phyloP scores from a whole-genome alignment of 2,797 vertebrate species.

The Mormyrops attenuatus region DNA sequence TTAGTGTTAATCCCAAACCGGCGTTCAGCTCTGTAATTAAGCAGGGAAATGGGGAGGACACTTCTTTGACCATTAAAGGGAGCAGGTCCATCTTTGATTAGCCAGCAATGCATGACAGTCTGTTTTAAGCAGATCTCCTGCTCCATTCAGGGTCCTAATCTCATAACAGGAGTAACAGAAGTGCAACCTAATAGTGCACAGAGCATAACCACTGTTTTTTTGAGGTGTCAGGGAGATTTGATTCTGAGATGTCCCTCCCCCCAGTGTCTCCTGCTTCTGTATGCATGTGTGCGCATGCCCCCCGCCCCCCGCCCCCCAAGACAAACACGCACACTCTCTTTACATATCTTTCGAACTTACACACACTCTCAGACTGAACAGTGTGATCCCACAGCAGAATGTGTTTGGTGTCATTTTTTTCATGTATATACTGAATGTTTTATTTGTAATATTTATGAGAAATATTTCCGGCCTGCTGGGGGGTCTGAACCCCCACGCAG shows the following conservation, averaged over 20 bases:
- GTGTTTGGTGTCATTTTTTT: background rate
- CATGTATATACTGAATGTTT: background rate
- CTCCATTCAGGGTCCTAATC: background rate
- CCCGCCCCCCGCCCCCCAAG: background rate
- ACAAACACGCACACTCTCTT: background rate
- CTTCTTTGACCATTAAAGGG: slow-evolving; percentile 24
- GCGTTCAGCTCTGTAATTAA: slow-evolving; percentile 45
- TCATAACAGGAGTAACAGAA: background rate
- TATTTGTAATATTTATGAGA: background rate
- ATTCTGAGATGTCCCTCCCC: background rate
- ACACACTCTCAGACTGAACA: background rate
- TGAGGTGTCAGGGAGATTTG: background rate
- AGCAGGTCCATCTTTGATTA: background rate
- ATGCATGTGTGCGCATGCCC: background rate
- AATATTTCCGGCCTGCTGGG: background rate
- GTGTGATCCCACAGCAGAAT: background rate
- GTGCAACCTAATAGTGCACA: background rate
- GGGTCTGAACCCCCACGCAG: background rate
- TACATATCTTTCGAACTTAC: background rate
- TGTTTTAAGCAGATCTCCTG: background rate
- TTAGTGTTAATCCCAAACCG: slow-evolving; percentile 43
- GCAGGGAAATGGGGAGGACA: slow-evolving; percentile 23
- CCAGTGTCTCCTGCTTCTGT: background rate
- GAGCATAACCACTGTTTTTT: background rate
- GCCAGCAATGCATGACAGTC: background rate